phyloP scores from a whole-genome alignment of 1,140 invertebrate species.

The Drosophila nasuta region DNA sequence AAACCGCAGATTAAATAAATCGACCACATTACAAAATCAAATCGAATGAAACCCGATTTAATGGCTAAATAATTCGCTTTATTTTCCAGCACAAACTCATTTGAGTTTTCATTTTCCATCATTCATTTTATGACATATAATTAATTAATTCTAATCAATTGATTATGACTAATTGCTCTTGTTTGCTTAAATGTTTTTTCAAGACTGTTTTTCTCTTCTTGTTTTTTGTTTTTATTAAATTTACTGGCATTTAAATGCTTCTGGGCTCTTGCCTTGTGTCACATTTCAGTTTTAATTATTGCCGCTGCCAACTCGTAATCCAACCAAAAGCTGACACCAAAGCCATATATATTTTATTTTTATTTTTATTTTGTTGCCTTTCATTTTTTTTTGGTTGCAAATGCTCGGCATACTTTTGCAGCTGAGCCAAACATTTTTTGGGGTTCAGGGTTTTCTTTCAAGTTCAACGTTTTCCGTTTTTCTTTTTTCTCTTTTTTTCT shows the following conservation, averaged over 20 bases:
- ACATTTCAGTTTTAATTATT: slow-evolving; percentile 35
- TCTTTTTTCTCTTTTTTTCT: too few relatives aligned
- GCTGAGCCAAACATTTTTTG: slow-evolving; percentile 14
- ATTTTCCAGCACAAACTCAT: background rate
- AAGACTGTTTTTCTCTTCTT: background rate
- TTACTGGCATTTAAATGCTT: background rate
- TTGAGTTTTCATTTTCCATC: background rate
- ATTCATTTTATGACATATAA: too few relatives aligned
- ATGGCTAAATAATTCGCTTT: background rate
- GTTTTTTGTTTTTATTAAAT: slow-evolving; percentile 5
- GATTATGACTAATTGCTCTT: too few relatives aligned
- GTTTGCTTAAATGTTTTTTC: background rate
- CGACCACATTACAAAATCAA: background rate
- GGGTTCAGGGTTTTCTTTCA: background rate
- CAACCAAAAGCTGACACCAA: slow-evolving; percentile 16
- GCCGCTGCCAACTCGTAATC: background rate
- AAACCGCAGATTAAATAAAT: background rate
- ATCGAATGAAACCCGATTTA: background rate
- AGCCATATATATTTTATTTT: background rate
- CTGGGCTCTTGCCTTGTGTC: slow-evolving; percentile 8
- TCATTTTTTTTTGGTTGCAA: slow-evolving; percentile 9
- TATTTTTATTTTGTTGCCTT: slow-evolving; percentile 1
- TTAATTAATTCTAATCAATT: too few relatives aligned
- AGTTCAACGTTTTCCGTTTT: background rate
- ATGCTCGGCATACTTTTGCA: slow-evolving; percentile 8